These are phyloP conservation scores for Octonoba sinensis DNA, from an alignment of 2,888 invertebrate genomes.

Conservation along the genomic window DNA sequence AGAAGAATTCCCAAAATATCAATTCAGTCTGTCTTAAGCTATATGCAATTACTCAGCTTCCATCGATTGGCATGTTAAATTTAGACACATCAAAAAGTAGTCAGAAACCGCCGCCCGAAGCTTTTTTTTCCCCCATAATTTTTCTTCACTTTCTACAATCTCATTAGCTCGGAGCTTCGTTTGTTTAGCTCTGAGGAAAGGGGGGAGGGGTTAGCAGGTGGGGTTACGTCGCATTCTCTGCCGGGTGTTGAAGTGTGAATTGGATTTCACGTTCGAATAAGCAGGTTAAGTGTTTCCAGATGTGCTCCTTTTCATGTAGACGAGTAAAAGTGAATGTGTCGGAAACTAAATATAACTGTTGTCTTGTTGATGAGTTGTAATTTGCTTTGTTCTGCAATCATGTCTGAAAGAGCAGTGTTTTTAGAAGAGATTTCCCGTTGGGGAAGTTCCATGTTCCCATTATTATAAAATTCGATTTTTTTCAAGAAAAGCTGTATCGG, in stretches of 20 bases:
- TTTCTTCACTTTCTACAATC: too few species aligned
- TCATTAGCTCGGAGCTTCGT: conserved; percentile 7
- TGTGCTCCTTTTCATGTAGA: not conserved
- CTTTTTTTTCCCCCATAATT: too few species aligned
- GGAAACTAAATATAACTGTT: conserved; percentile 47
- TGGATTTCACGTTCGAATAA: conserved; percentile 39
- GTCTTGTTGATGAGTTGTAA: conserved; percentile 8
- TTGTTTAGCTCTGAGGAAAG: conserved; percentile 7
- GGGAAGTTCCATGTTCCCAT: too few species aligned
- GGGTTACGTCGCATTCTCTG: too few species aligned
- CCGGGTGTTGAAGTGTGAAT: conserved; percentile 26
- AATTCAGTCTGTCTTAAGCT: conserved; percentile 25
- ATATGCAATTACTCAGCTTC: conserved; percentile 31
- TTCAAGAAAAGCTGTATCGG: too few species aligned
- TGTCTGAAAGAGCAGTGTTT: too few species aligned
- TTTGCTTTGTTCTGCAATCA: too few species aligned
- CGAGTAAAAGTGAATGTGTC: conserved; percentile 15
- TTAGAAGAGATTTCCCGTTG: too few species aligned
- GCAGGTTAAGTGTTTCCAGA: conserved; percentile 28
- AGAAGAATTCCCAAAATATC: conserved; percentile 29
- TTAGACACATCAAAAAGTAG: conserved; percentile 20
- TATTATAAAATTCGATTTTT: too few species aligned
- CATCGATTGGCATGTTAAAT: conserved; percentile 21
- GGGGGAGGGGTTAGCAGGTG: conserved; percentile 21
- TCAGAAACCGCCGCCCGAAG: conserved; percentile 13